These are phyloP conservation scores for Callocephalon fimbriatum DNA, from an alignment of 2,113 vertebrate genomes.

Conservation along the genomic window DNA sequence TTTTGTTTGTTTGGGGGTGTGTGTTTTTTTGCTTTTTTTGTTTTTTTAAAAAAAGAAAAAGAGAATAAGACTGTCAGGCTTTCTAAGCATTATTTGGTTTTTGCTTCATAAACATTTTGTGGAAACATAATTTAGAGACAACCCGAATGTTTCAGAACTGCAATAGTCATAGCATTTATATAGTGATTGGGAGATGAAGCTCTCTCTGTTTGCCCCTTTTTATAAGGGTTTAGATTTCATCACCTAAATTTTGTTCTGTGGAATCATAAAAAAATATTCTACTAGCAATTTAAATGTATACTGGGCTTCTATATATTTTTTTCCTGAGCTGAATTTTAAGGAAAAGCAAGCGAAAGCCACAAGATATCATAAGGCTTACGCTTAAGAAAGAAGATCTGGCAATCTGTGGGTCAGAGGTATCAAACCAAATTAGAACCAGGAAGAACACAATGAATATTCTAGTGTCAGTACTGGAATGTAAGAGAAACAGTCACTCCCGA, in stretches of 20 bases:
- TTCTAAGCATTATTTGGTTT: too few relatives aligned
- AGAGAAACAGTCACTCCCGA: background rate
- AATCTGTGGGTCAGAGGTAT: background rate
- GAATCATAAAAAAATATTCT: background rate
- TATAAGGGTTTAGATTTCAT: background rate
- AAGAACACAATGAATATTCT: background rate
- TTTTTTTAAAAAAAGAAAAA: background rate
- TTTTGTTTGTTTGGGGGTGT: background rate
- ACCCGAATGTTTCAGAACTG: background rate
- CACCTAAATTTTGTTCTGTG: background rate
- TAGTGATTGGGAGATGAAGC: fast-evolving
- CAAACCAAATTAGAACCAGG: background rate
- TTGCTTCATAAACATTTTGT: background rate
- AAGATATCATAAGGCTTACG: background rate
- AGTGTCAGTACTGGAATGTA: background rate
- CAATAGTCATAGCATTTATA: background rate
- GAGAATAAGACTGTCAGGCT: background rate
- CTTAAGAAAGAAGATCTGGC: background rate
- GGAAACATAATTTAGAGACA: background rate
- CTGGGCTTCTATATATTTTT: background rate
- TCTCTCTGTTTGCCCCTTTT: background rate
- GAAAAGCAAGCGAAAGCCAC: background rate
- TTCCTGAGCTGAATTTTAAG: background rate
- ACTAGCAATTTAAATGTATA: background rate
- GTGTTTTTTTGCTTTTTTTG: background rate